A percentile compares a stretch with the other conserved stretches of the same genome.
Evolutionary conservation across 2,113 vertebrate genomes (phyloP).

Genomic region (Semicossyphus pulcher): DNA sequence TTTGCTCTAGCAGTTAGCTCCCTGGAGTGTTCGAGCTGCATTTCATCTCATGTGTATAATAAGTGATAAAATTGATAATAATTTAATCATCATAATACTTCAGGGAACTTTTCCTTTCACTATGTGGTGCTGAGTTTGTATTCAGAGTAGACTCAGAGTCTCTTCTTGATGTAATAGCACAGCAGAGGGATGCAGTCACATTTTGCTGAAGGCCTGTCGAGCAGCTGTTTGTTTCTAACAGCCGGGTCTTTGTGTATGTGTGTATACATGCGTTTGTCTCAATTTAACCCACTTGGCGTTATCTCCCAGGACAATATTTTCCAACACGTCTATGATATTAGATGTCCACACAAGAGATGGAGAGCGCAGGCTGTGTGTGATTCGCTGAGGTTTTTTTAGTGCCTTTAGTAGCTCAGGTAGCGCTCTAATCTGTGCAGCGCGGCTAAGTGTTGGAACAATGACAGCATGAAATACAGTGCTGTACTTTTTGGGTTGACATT

Average conservation of each 20-base stretch:
- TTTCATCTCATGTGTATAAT: constrained; percentile 28
- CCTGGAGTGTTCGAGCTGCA: constrained; percentile 31
- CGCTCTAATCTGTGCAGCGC: constrained; percentile 38
- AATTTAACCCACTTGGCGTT: constrained; percentile 24
- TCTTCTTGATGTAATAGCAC: too few species aligned
- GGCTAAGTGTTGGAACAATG: constrained; percentile 53
- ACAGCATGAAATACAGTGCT: constrained; percentile 50
- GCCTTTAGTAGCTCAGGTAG: constrained; percentile 38
- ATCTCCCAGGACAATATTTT: constrained; percentile 41
- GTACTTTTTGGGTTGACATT: constrained; percentile 61
- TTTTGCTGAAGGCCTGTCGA: too few species aligned
- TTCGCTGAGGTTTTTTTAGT: constrained; percentile 54
- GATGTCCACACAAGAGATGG: constrained; percentile 45
- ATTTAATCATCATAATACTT: constrained; percentile 30
- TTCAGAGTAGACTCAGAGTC: neutral
- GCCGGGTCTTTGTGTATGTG: constrained; percentile 6
- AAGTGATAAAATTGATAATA: constrained; percentile 3
- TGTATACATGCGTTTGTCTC: constrained; percentile 18
- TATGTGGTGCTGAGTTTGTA: neutral
- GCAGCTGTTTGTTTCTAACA: neutral
- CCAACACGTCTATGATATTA: constrained; percentile 39
- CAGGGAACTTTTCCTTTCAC: neutral
- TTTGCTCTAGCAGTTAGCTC: constrained; percentile 22
- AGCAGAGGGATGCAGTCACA: too few species aligned
- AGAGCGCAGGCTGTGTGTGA: constrained; percentile 45